phyloP scores from a whole-genome alignment of 2,888 invertebrate genomes.

The Philonicus albiceps region DNA sequence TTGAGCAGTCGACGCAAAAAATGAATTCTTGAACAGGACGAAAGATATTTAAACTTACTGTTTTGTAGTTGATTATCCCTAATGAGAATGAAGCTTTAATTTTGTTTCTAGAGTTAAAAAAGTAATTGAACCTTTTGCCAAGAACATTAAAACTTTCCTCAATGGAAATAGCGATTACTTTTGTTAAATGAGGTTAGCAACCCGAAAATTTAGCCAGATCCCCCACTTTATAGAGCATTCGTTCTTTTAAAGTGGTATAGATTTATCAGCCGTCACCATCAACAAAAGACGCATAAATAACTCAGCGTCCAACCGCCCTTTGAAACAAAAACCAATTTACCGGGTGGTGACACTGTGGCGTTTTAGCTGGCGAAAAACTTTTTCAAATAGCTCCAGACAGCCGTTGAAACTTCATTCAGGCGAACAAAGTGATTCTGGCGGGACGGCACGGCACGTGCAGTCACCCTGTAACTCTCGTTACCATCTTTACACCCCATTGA shows the following conservation, averaged over 20 bases:
- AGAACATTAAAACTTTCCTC: neutral
- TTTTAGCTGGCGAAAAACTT: neutral
- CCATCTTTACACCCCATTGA: conserved; percentile 36
- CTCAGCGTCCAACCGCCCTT: neutral
- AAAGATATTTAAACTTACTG: too few relatives aligned
- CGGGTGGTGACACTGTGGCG: conserved; percentile 12
- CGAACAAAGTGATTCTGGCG: neutral
- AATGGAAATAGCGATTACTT: neutral
- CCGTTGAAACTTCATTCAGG: neutral
- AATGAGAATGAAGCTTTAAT: neutral
- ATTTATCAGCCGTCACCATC: neutral
- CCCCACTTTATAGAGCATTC: neutral
- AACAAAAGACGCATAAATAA: conserved; percentile 1
- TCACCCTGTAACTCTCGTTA: conserved; percentile 1
- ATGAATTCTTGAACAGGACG: too few relatives aligned
- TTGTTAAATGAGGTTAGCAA: neutral
- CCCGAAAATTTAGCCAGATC: neutral
- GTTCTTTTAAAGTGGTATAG: neutral
- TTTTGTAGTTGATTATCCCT: neutral
- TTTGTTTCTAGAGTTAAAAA: neutral
- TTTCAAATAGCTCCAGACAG: neutral
- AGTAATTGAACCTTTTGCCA: neutral
- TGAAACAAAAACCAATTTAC: neutral
- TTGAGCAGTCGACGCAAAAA: too few relatives aligned
- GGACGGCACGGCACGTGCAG: neutral